Percentiles rank a stretch among this genome's conserved stretches.
These are phyloP conservation scores for Cheilosia impressa DNA, from an alignment of 2,888 invertebrate genomes.

Conservation along the genomic window DNA sequence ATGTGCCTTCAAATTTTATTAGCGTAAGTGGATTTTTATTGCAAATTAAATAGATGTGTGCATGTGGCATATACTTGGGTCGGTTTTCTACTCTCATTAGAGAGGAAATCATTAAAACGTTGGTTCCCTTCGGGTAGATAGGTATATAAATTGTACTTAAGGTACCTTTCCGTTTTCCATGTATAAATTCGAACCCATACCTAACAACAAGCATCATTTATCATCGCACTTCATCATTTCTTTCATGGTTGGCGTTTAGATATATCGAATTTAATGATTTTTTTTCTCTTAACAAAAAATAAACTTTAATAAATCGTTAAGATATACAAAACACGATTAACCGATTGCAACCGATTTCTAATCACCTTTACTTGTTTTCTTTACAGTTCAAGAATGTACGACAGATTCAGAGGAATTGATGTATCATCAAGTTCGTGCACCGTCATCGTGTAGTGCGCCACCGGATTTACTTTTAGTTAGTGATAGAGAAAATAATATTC, in stretches of 20 bases:
- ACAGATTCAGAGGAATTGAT: conserved; percentile 90
- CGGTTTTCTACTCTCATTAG: conserved; percentile 20
- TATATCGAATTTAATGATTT: conserved; percentile 18
- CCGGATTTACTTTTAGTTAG: conserved; percentile 87
- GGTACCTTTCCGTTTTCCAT: conserved; percentile 72
- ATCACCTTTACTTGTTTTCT: conserved; percentile 42
- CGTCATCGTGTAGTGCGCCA: conserved; percentile 87
- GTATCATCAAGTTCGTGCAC: conserved; percentile 85
- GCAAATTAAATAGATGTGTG: conserved; percentile 40
- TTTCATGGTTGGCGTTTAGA: conserved; percentile 11
- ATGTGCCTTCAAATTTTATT: conserved; percentile 43
- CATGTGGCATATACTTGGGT: conserved; percentile 7
- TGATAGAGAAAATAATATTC: conserved; percentile 84
- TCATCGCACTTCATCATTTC: conserved; percentile 31
- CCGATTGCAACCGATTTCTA: conserved; percentile 4
- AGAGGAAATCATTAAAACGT: conserved; percentile 35
- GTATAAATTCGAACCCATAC: neutral
- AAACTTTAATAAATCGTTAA: conserved; percentile 33
- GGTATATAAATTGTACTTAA: conserved; percentile 14
- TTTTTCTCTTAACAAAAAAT: neutral
- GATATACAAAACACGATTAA: neutral
- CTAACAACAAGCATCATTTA: conserved; percentile 26
- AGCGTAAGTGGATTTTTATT: conserved; percentile 69
- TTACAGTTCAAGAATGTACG: conserved; percentile 87
- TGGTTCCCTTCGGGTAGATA: neutral